Conservation (phyloP, 1,140 invertebrate species). For the Drosophila ogumai region DNA sequence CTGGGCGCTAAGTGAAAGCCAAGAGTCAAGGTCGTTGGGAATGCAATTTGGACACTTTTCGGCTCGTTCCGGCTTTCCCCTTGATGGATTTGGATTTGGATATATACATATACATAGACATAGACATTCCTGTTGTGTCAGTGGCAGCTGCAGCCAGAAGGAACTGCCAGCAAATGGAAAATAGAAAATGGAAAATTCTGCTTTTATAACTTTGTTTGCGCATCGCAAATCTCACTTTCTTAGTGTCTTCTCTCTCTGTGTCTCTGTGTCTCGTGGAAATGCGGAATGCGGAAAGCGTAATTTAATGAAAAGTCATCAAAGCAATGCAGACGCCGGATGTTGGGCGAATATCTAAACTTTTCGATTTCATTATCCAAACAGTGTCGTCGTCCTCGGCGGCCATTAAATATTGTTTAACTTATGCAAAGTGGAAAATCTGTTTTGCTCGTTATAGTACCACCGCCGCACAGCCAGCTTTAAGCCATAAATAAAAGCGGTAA, state of each 20-base stretch:
- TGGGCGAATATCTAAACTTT: constrained; percentile 40
- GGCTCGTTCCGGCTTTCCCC: constrained; percentile 19
- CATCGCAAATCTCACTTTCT: constrained; percentile 12
- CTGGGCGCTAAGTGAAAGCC: constrained; percentile 37
- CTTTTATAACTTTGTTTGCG: constrained; percentile 41
- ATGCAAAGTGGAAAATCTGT: constrained; percentile 51
- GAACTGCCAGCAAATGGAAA: constrained; percentile 14
- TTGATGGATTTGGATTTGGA: background rate
- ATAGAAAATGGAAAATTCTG: constrained; percentile 46
- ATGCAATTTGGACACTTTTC: constrained; percentile 43
- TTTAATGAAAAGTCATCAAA: constrained; percentile 65
- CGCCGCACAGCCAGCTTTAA: background rate
- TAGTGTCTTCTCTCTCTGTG: background rate
- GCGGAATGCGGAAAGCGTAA: constrained; percentile 58
- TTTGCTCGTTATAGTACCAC: constrained; percentile 19
- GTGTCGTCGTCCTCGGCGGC: constrained; percentile 1
- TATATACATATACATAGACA: background rate
- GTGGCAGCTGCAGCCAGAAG: constrained; percentile 24
- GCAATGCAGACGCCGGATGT: constrained; percentile 50
- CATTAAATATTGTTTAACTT: constrained; percentile 48
- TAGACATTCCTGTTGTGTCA: constrained; percentile 32
- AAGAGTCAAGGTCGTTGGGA: constrained; percentile 25
- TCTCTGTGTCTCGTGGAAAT: constrained; percentile 21
- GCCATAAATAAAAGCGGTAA: constrained; percentile 38
- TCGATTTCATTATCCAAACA: constrained; percentile 47